A percentile compares a stretch with the other conserved stretches of the same genome.
Conservation (phyloP, 2,113 vertebrate genomes). For the Laterallus jamaicensis region DNA sequence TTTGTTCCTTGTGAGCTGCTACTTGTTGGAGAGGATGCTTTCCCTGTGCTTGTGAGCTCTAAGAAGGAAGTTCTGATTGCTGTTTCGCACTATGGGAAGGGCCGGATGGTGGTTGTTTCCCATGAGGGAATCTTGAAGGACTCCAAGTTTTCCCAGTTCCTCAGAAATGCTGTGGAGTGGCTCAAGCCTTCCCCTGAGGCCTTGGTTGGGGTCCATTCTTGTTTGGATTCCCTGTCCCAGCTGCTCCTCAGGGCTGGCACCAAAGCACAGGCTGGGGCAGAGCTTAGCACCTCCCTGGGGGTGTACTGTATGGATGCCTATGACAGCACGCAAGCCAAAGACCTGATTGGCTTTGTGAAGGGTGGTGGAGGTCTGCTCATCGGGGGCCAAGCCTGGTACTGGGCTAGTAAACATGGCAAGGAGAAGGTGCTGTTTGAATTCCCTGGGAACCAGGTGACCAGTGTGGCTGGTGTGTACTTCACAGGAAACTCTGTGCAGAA, state of each 20-base stretch:
- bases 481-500: conserved; percentile 68
- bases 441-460: conserved; percentile 85
- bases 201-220: conserved; percentile 75
- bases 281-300: conserved; percentile 49
- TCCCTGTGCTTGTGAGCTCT: no score
- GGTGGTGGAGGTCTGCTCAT: conserved; percentile 85
- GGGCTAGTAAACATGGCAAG: conserved; percentile 74
- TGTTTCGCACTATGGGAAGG: no score
- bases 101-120: conserved; percentile 66
- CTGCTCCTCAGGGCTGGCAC: conserved; percentile 64
- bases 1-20: no score
- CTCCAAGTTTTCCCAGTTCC: conserved; percentile 73
- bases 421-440: conserved; percentile 80
- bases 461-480: conserved; percentile 87
- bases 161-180: conserved; percentile 85
- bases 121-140: conserved; percentile 81
- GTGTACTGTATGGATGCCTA: conserved; percentile 84
- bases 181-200: conserved; percentile 72
- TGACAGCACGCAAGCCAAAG: conserved; percentile 55
- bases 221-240: conserved; percentile 64
- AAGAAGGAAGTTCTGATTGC: no score
- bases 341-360: conserved; percentile 82
- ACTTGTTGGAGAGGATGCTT: no score
- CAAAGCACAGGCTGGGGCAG: conserved; percentile 55
- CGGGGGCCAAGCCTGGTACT: conserved; percentile 86